Percentiles rank a stretch among this genome's conserved stretches.
Conservation (phyloP, 2,888 invertebrate species). For the Blera fallax region DNA sequence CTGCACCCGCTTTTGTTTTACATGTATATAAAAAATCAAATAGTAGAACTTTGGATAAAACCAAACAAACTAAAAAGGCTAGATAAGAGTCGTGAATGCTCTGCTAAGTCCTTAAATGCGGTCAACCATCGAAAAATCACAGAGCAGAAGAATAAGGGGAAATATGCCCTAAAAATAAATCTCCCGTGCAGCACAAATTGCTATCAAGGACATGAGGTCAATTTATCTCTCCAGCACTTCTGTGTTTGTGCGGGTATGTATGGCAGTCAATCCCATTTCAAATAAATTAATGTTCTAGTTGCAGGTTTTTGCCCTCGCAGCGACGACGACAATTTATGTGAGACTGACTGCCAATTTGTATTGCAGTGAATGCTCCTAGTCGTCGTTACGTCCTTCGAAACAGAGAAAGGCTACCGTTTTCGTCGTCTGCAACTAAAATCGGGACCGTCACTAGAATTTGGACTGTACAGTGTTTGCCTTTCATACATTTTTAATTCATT, state of each 20-base stretch:
- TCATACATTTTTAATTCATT: slow-evolving; percentile 36
- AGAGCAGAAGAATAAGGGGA: not conserved
- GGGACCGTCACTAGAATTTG: not conserved
- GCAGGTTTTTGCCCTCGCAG: slow-evolving; percentile 18
- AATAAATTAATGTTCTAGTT: slow-evolving; percentile 45
- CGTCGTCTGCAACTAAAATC: not conserved
- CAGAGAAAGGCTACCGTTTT: not conserved
- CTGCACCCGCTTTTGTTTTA: not conserved
- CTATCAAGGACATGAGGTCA: slow-evolving; percentile 39
- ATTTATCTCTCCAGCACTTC: not conserved
- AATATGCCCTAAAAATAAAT: slow-evolving; percentile 22
- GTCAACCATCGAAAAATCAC: not conserved
- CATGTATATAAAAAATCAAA: not conserved
- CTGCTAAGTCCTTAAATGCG: slow-evolving; percentile 16
- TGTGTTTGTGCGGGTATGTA: not conserved
- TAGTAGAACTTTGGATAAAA: not conserved
- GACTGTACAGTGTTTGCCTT: slow-evolving; percentile 3
- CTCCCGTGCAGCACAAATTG: slow-evolving; percentile 34
- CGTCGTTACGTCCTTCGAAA: slow-evolving; percentile 1
- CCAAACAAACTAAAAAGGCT: not conserved
- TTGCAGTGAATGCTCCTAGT: slow-evolving; percentile 18
- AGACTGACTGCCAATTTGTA: not conserved
- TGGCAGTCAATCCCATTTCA: slow-evolving; percentile 39
- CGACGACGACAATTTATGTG: slow-evolving; percentile 32
- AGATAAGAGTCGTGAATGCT: not conserved